Evolutionary conservation across 2,888 invertebrate species (phyloP).

Genomic region (Monoplex corrugatus): DNA sequence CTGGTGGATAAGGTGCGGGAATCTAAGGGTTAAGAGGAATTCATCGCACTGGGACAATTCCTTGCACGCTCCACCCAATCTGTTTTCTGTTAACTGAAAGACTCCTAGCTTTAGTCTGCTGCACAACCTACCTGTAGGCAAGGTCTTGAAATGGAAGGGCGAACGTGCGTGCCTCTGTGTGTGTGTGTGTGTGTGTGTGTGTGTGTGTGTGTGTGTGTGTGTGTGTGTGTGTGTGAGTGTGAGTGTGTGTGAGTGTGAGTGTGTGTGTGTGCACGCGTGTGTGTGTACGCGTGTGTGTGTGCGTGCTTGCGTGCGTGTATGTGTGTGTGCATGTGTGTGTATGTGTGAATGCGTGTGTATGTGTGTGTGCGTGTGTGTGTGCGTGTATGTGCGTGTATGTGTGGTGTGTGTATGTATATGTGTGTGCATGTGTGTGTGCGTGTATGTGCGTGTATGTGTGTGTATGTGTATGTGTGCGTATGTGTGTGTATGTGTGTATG

Average conservation of each 20-base stretch:
- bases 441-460: background rate
- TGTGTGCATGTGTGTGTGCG: background rate
- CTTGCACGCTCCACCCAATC: too few species aligned
- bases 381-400: conserved; percentile 9
- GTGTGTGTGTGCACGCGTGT: background rate
- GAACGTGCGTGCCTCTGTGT: too few species aligned
- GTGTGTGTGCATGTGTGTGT: conserved; percentile 16
- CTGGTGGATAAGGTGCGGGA: too few species aligned
- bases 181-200: conserved; percentile 25
- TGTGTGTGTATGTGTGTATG: conserved; percentile 8
- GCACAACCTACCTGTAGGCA: too few species aligned
- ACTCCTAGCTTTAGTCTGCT: too few species aligned
- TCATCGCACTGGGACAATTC: too few species aligned
- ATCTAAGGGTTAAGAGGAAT: too few species aligned
- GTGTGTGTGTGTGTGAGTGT: conserved; percentile 5
- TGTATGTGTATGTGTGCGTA: background rate
- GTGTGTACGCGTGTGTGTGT: conserved; percentile 11
- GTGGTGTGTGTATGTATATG: conserved; percentile 1
- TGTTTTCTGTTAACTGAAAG: too few species aligned
- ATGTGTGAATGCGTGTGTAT: conserved; percentile 6
- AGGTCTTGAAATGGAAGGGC: too few species aligned
- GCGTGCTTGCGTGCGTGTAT: background rate
- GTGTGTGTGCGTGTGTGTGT: conserved; percentile 1
- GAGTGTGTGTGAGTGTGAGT: too few species aligned
- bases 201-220: conserved; percentile 22